phyloP scores from a whole-genome alignment of 2,888 invertebrate species.

The Ligdia adustata region DNA sequence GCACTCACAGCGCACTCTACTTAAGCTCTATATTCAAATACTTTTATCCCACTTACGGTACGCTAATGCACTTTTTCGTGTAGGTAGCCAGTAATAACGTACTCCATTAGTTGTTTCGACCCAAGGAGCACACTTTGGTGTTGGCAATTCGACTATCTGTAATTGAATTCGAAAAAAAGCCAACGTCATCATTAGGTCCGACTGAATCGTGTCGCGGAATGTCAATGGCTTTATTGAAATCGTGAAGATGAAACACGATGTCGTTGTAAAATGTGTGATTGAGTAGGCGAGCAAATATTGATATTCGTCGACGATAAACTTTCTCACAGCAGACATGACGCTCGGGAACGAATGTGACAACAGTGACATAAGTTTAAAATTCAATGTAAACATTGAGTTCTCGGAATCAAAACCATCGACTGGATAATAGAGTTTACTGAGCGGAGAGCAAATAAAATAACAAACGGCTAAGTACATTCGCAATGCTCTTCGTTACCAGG shows the following conservation, averaged over 20 bases:
- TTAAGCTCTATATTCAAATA: conserved; percentile 79
- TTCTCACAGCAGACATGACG: conserved; percentile 60
- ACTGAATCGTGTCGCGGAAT: conserved; percentile 6
- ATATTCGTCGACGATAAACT: conserved; percentile 53
- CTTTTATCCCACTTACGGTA: conserved; percentile 75
- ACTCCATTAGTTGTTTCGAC: conserved; percentile 72
- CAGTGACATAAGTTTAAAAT: conserved; percentile 70
- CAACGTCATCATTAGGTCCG: conserved; percentile 21
- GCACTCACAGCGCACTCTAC: conserved; percentile 74
- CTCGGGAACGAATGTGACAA: conserved; percentile 70
- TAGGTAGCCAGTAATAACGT: conserved; percentile 73
- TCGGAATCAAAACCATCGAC: conserved; percentile 77
- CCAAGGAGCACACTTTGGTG: conserved; percentile 55
- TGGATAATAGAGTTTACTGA: conserved; percentile 76
- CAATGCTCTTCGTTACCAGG: conserved; percentile 55
- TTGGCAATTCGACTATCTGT: conserved; percentile 47
- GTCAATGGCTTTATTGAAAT: conserved; percentile 3
- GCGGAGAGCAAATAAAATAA: conserved; percentile 79
- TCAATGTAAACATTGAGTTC: conserved; percentile 75
- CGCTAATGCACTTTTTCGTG: conserved; percentile 80
- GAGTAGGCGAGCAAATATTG: conserved; percentile 55
- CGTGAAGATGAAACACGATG: conserved; percentile 7
- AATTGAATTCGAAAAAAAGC: conserved; percentile 33
- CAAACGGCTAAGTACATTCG: conserved; percentile 62
- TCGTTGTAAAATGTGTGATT: conserved; percentile 18